phyloP scores from a whole-genome alignment of 2,888 invertebrate genomes.

The Nycteola revayana region DNA sequence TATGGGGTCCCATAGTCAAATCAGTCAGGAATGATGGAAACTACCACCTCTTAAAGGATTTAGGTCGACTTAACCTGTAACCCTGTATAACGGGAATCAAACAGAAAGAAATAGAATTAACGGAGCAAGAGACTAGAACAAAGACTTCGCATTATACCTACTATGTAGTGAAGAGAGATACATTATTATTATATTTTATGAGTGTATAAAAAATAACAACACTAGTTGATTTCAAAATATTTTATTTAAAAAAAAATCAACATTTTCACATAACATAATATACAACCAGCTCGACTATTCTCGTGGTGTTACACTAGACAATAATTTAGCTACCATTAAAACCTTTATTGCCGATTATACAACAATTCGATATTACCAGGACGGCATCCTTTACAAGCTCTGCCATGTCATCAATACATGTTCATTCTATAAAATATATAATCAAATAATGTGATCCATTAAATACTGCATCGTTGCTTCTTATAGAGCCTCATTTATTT shows the following conservation, averaged over 20 bases:
- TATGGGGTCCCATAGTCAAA: no score
- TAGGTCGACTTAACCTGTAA: no score
- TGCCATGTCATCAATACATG: conserved; percentile 8
- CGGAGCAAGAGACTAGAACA: no score
- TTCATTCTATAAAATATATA: conserved; percentile 11
- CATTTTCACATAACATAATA: conserved; percentile 12
- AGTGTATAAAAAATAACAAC: no score
- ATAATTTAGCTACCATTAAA: conserved; percentile 5
- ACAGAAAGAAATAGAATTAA: no score
- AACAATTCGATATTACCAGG: conserved; percentile 1
- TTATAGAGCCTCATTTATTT: conserved; percentile 17
- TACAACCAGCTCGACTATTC: conserved; percentile 7
- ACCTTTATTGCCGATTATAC: conserved; percentile 4
- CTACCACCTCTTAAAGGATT: no score
- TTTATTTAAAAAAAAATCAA: conserved; percentile 32
- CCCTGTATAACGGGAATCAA: no score
- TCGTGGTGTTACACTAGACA: conserved; percentile 2
- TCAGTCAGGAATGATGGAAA: no score
- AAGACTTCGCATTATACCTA: no score
- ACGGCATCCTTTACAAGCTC: conserved; percentile 3
- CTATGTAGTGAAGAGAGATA: no score
- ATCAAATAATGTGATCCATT: not conserved
- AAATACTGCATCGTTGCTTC: conserved; percentile 15
- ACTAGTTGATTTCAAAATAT: conserved; percentile 1
- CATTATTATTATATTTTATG: no score